Conservation (phyloP, 2,113 vertebrate genomes). For the Podocnemis expansa region DNA sequence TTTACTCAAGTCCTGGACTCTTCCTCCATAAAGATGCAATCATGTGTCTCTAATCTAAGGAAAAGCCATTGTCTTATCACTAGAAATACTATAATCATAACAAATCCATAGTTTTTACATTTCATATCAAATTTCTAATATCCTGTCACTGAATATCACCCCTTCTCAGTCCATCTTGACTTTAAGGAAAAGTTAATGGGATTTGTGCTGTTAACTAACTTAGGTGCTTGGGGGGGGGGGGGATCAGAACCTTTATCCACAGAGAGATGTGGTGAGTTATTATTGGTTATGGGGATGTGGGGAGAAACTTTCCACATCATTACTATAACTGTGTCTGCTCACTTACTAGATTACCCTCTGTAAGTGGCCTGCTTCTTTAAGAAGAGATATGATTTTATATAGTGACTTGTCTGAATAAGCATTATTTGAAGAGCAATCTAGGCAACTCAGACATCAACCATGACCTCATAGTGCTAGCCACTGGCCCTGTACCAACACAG, state of each 20-base stretch:
- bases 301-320: neutral
- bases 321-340: neutral
- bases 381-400: neutral
- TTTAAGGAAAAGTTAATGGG: neutral
- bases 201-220: neutral
- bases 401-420: neutral
- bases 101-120: neutral
- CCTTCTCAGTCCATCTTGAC: neutral
- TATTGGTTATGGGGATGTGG: neutral
- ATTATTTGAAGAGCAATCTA: neutral
- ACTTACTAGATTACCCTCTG: neutral
- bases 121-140: neutral
- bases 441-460: neutral
- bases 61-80: neutral
- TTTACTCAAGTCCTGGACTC: neutral
- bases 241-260: neutral
- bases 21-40: neutral
- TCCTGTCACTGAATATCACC: neutral
- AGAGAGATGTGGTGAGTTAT: neutral
- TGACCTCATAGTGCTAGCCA: neutral
- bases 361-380: neutral
- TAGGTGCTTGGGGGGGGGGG: neutral
- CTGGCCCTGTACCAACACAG: neutral
- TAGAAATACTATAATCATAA: neutral
- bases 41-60: neutral